These are phyloP conservation scores for Rutilus rutilus DNA, from an alignment of 2,113 vertebrate species.

Conservation along the genomic window DNA sequence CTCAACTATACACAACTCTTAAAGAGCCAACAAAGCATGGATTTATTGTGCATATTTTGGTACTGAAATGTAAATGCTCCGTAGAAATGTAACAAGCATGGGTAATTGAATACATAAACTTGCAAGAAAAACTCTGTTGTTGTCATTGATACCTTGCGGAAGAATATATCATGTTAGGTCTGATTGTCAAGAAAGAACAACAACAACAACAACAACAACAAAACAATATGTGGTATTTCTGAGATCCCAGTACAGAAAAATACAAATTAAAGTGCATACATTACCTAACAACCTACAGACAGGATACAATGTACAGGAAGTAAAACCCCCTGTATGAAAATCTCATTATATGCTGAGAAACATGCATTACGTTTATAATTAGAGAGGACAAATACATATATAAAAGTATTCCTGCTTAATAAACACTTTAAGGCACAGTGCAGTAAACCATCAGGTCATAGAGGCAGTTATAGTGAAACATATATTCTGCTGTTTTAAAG, in stretches of 20 bases:
- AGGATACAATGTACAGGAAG: conserved; percentile 39
- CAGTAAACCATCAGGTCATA: conserved; percentile 22
- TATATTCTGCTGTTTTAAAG: conserved; percentile 38
- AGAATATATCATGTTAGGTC: conserved; percentile 37
- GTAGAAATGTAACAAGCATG: conserved; percentile 26
- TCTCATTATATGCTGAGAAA: conserved; percentile 49
- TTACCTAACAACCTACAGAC: conserved; percentile 52
- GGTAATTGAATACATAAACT: conserved; percentile 34
- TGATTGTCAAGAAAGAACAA: conserved; percentile 27
- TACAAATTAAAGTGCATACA: conserved; percentile 59
- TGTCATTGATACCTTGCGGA: neutral
- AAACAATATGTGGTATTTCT: conserved; percentile 15
- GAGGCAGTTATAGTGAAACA: conserved; percentile 43
- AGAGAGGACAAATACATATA: conserved; percentile 25
- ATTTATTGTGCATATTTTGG: conserved; percentile 56
- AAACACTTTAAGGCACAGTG: conserved; percentile 51
- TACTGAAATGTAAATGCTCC: conserved; percentile 40
- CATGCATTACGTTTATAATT: conserved; percentile 25
- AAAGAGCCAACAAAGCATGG: conserved; percentile 39
- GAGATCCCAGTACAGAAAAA: conserved; percentile 16
- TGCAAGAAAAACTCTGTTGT: conserved; percentile 10
- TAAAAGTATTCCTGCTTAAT: conserved; percentile 31
- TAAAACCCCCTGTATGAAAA: neutral
- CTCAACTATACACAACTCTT: neutral
- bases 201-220: conserved; percentile 6